These are phyloP conservation scores for Xestia sexstrigata DNA, from an alignment of 2,888 invertebrate species.

Conservation along the genomic window DNA sequence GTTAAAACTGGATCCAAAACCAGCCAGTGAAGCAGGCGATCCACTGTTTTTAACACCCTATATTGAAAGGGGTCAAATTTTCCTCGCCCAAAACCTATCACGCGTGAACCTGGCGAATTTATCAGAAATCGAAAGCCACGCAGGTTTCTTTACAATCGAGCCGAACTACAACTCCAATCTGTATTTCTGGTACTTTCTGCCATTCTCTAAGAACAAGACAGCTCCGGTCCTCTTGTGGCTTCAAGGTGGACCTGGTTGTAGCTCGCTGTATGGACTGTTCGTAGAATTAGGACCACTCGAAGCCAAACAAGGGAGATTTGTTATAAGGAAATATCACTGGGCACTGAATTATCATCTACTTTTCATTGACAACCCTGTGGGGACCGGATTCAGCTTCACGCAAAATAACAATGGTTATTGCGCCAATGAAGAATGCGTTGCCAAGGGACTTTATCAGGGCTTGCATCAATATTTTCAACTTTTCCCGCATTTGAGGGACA, in stretches of 20 bases:
- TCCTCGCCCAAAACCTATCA: constrained; percentile 84
- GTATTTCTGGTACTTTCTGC: constrained; percentile 92
- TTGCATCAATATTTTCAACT: constrained; percentile 91
- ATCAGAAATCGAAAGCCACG: constrained; percentile 87
- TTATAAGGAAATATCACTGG: constrained; percentile 89
- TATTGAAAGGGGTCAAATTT: constrained; percentile 87
- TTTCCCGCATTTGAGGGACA: constrained; percentile 88
- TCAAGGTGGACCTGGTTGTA: constrained; percentile 91
- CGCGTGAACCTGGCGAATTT: constrained; percentile 77
- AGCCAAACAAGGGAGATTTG: constrained; percentile 79
- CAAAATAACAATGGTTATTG: constrained; percentile 89
- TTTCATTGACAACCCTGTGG: constrained; percentile 92
- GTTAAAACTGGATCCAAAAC: constrained; percentile 74
- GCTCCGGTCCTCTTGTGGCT: constrained; percentile 90
- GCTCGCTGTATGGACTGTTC: constrained; percentile 89
- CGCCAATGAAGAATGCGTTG: constrained; percentile 89
- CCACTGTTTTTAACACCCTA: constrained; percentile 91
- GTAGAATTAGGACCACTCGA: constrained; percentile 91
- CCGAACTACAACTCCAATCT: constrained; percentile 89
- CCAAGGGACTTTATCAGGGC: constrained; percentile 87
- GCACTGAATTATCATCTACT: constrained; percentile 90
- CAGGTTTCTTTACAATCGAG: constrained; percentile 92
- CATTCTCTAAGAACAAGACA: constrained; percentile 78
- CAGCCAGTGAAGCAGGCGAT: constrained; percentile 72
- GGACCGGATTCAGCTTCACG: constrained; percentile 92